A percentile compares a stretch with the other conserved stretches of the same genome.
These are phyloP conservation scores for Drosophila mercatorum DNA, from an alignment of 2,888 invertebrate genomes.

Conservation along the genomic window DNA sequence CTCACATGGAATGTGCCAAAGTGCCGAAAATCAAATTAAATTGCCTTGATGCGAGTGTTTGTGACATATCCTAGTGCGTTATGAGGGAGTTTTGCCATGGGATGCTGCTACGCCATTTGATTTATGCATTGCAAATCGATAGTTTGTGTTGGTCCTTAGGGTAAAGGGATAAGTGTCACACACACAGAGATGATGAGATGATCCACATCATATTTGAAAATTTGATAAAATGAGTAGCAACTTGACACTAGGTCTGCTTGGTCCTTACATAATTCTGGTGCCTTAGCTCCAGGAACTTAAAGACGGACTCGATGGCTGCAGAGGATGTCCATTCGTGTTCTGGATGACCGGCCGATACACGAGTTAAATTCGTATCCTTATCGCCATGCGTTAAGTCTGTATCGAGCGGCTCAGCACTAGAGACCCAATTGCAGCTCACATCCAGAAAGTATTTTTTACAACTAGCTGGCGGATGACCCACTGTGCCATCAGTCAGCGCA, in stretches of 20 bases:
- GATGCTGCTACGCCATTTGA: constrained; percentile 48
- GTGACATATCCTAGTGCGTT: constrained; percentile 80
- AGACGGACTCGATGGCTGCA: constrained; percentile 88
- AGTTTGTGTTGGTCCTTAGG: constrained; percentile 71
- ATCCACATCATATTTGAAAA: constrained; percentile 18
- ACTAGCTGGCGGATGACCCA: constrained; percentile 78
- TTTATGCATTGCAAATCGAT: constrained; percentile 73
- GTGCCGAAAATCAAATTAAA: constrained; percentile 82
- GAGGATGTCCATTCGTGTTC: constrained; percentile 90
- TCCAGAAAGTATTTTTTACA: constrained; percentile 50
- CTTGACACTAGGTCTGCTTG: constrained; percentile 18
- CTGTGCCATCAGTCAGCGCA: constrained; percentile 91
- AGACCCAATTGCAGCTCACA: constrained; percentile 88
- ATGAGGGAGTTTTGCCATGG: constrained; percentile 26
- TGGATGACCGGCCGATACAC: constrained; percentile 88
- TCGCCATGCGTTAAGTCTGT: constrained; percentile 82
- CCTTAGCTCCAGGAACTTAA: constrained; percentile 86
- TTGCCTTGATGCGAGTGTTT: constrained; percentile 83
- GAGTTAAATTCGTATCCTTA: constrained; percentile 85
- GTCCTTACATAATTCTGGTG: constrained; percentile 47
- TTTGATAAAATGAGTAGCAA: constrained; percentile 22
- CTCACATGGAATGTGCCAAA: constrained; percentile 73
- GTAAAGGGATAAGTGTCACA: constrained; percentile 78
- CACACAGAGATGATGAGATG: constrained; percentile 15
- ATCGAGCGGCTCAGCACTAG: constrained; percentile 86